Evolutionary conservation across 1,140 invertebrate genomes (phyloP).

Genomic region (Plodia interpunctella): DNA sequence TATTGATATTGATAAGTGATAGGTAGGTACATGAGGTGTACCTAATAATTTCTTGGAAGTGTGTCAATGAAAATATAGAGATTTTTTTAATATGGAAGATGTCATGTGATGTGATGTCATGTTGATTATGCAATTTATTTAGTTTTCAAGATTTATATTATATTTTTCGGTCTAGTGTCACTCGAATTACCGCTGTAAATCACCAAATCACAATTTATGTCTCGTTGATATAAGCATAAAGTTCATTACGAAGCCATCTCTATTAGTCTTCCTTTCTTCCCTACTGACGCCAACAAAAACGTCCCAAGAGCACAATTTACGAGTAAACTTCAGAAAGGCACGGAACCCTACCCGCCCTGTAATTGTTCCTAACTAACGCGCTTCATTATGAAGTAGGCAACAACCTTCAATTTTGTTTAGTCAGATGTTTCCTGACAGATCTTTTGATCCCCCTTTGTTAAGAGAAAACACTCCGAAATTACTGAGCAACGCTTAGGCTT

Average conservation of each 20-base stretch:
- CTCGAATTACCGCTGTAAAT: no score
- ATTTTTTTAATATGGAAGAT: no score
- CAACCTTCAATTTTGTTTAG: conserved; percentile 14
- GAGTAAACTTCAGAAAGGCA: conserved; percentile 15
- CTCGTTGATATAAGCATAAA: not conserved
- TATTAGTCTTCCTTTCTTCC: not conserved
- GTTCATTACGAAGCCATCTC: not conserved
- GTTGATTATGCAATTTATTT: no score
- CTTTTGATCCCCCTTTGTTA: conserved; percentile 11
- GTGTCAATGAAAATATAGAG: no score
- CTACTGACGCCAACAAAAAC: conserved; percentile 11
- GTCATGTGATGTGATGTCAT: no score
- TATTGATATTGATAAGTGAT: not conserved
- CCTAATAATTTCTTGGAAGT: no score
- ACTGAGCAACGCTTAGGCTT: not conserved
- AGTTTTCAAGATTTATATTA: no score
- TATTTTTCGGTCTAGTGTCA: no score
- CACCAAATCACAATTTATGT: no score
- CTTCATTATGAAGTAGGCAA: conserved; percentile 23
- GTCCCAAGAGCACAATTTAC: conserved; percentile 19
- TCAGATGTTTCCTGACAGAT: conserved; percentile 13
- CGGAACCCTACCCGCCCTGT: conserved; percentile 6
- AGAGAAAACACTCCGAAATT: not conserved
- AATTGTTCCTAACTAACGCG: conserved; percentile 17
- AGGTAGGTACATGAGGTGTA: no score